A percentile compares a stretch with the other conserved stretches of the same genome.
These are phyloP conservation scores for Aplochiton taeniatus DNA, from an alignment of 2,797 vertebrate species.

Conservation along the genomic window DNA sequence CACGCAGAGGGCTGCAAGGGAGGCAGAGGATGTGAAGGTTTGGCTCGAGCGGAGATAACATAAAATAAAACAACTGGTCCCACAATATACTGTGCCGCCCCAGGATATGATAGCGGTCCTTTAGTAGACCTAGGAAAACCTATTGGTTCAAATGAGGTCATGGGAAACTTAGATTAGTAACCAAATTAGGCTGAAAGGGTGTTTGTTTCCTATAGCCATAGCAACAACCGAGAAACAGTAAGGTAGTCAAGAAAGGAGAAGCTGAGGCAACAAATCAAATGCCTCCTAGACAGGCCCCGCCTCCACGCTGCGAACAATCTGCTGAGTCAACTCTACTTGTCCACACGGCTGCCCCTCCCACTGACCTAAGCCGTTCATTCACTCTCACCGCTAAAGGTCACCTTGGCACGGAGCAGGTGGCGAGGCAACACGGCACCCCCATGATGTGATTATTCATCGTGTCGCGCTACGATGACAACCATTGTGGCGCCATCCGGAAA, in stretches of 20 bases:
- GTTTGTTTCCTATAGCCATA: too few relatives aligned
- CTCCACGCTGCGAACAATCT: slow-evolving; percentile 18
- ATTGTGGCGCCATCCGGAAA: not conserved
- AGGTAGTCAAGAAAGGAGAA: too few relatives aligned
- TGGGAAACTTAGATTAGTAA: slow-evolving; percentile 53
- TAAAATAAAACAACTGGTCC: slow-evolving; percentile 65
- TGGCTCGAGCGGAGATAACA: slow-evolving; percentile 52
- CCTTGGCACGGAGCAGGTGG: slow-evolving; percentile 9
- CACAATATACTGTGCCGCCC: slow-evolving; percentile 48
- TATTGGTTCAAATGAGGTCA: slow-evolving; percentile 46
- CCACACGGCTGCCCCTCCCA: not conserved
- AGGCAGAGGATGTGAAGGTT: slow-evolving; percentile 61
- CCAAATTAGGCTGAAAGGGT: too few relatives aligned
- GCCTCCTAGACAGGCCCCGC: slow-evolving; percentile 38
- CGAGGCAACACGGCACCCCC: slow-evolving; percentile 12
- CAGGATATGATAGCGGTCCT: slow-evolving; percentile 63
- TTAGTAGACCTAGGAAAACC: slow-evolving; percentile 50
- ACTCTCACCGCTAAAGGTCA: slow-evolving; percentile 26
- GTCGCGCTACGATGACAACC: slow-evolving; percentile 40
- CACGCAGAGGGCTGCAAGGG: slow-evolving; percentile 67
- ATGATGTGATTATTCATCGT: slow-evolving; percentile 28
- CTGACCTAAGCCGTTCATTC: slow-evolving; percentile 17
- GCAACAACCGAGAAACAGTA: too few relatives aligned
- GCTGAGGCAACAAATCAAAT: too few relatives aligned
- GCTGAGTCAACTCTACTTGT: slow-evolving; percentile 7